Percentiles rank a stretch among this genome's conserved stretches.
Conservation (phyloP, 2,888 invertebrate species). For the Drosophila neonasuta region DNA sequence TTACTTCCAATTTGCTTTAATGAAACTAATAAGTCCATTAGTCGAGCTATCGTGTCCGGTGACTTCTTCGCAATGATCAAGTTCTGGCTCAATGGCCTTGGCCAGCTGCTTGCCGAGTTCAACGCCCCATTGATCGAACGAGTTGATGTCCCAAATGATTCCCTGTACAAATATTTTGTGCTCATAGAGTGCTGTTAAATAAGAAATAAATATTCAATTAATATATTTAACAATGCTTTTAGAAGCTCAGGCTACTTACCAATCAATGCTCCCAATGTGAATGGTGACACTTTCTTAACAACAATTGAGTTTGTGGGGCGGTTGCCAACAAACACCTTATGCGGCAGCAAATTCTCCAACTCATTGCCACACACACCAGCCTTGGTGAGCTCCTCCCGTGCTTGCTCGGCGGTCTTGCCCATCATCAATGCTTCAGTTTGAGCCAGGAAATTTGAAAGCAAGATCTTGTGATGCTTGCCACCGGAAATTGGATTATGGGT, state of each 20-base stretch:
- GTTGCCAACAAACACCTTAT: constrained; percentile 98
- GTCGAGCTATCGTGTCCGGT: constrained; percentile 95
- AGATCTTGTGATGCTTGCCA: constrained; percentile 95
- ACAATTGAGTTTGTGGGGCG: constrained; percentile 98
- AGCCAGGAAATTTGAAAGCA: constrained; percentile 98
- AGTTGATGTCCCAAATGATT: constrained; percentile 99
- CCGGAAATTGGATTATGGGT: constrained; percentile 93
- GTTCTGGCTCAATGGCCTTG: constrained; percentile 98
- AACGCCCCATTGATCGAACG: constrained; percentile 99
- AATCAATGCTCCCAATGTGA: constrained; percentile 95
- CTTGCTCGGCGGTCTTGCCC: constrained; percentile 84
- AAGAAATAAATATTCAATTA: constrained; percentile 5
- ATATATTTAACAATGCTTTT: background rate
- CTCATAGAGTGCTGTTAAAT: constrained; percentile 93
- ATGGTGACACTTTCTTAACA: constrained; percentile 94
- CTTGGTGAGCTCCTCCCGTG: constrained; percentile 90
- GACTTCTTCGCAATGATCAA: constrained; percentile 86
- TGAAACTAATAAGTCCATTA: constrained; percentile 98
- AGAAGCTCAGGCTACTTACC: constrained; percentile 84
- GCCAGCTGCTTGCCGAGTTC: constrained; percentile 99
- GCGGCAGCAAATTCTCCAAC: constrained; percentile 91
- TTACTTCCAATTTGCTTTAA: constrained; percentile 86
- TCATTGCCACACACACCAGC: constrained; percentile 89
- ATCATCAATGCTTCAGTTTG: constrained; percentile 99
- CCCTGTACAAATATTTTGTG: constrained; percentile 99